These are phyloP conservation scores for Hipposideros armiger DNA, from an alignment of 2,113 vertebrate genomes.

Conservation along the genomic window DNA sequence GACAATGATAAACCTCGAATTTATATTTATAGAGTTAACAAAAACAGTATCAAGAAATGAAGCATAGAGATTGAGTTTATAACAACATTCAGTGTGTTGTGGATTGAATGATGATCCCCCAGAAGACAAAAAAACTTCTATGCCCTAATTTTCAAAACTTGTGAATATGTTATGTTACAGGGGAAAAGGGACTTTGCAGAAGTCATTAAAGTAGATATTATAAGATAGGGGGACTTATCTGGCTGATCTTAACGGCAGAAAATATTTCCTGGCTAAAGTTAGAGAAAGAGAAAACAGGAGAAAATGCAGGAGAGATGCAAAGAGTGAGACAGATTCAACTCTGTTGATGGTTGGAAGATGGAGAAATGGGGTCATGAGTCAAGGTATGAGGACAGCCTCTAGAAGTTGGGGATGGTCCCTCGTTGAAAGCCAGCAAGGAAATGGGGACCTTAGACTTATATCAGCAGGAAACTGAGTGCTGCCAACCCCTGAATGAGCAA, in stretches of 20 bases:
- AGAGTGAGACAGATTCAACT: background rate
- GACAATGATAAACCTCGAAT: background rate
- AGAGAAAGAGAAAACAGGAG: background rate
- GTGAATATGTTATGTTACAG: background rate
- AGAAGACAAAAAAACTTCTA: background rate
- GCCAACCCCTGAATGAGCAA: background rate
- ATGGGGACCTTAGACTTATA: background rate
- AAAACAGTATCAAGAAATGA: background rate
- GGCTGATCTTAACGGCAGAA: background rate
- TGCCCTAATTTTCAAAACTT: background rate
- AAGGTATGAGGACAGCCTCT: background rate
- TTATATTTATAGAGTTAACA: background rate
- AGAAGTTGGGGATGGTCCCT: background rate
- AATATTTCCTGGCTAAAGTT: background rate
- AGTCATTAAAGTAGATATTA: background rate
- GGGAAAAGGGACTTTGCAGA: background rate
- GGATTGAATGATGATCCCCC: background rate
- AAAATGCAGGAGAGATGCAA: background rate
- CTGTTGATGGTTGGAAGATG: background rate
- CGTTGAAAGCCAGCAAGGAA: background rate
- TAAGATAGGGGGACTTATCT: background rate
- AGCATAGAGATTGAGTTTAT: background rate
- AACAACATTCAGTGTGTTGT: background rate
- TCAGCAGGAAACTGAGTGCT: background rate
- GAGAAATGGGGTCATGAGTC: background rate